Evolutionary conservation across 1,140 invertebrate species (phyloP).

Genomic region (Drepana arcuata): DNA sequence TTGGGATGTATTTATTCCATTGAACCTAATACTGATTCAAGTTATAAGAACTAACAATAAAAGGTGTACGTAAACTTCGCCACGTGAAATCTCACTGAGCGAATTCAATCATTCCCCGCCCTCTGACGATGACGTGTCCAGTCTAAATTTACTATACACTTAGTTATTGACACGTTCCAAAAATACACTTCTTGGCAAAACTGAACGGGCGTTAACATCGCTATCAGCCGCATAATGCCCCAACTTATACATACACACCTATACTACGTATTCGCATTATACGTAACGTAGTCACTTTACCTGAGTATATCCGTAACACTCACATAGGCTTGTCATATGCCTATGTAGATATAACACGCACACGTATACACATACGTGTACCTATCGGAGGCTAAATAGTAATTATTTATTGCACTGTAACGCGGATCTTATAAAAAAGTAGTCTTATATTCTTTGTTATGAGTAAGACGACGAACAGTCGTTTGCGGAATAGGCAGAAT

Average conservation of each 20-base stretch:
- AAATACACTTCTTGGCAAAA: conserved; percentile 67
- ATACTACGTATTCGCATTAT: conserved; percentile 12
- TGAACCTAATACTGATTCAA: conserved; percentile 6
- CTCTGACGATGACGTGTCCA: conserved; percentile 38
- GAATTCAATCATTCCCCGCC: conserved; percentile 37
- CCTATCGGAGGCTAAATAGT: too few species aligned
- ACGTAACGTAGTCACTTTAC: too few species aligned
- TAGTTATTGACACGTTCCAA: conserved; percentile 68
- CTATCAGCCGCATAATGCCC: conserved; percentile 53
- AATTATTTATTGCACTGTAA: too few species aligned
- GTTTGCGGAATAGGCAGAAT: too few species aligned
- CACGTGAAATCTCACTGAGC: conserved; percentile 12
- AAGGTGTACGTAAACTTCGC: conserved; percentile 9
- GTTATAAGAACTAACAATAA: conserved; percentile 17
- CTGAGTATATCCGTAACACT: conserved; percentile 18
- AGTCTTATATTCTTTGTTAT: too few species aligned
- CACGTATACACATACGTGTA: too few species aligned
- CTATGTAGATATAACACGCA: conserved; percentile 18
- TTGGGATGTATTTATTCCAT: too few species aligned
- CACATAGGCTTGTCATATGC: conserved; percentile 14
- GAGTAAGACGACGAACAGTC: too few species aligned
- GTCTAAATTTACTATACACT: conserved; percentile 56
- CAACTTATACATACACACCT: conserved; percentile 32
- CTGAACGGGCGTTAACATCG: conserved; percentile 59
- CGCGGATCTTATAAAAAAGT: too few species aligned